Evolutionary conservation across 2,888 invertebrate species (phyloP).

Genomic region (Blastobasis adustella): DNA sequence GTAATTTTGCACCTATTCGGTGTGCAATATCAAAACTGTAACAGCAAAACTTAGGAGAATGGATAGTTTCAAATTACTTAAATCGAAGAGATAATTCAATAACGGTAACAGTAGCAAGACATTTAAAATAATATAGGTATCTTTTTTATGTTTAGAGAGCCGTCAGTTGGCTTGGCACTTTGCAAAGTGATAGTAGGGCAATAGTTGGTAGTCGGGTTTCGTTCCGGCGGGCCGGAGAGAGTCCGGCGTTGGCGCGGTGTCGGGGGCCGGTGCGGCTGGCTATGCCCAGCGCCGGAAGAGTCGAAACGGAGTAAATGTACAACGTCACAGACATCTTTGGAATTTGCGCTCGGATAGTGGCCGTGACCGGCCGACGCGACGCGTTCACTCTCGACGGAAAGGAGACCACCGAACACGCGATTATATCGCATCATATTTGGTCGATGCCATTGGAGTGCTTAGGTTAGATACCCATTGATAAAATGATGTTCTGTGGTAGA

Average conservation of each 20-base stretch:
- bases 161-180: slow-evolving; percentile 20
- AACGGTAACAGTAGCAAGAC: slow-evolving; percentile 10
- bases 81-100: slow-evolving; percentile 10
- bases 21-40: slow-evolving; percentile 3
- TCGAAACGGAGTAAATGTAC: slow-evolving; percentile 24
- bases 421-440: slow-evolving; percentile 24
- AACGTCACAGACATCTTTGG: slow-evolving; percentile 25
- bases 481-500: slow-evolving; percentile 8
- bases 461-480: slow-evolving; percentile 10
- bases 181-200: slow-evolving; percentile 65
- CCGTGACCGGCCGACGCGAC: slow-evolving; percentile 48
- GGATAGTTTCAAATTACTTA: slow-evolving; percentile 10
- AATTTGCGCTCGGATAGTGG: slow-evolving; percentile 37
- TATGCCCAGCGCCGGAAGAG: slow-evolving; percentile 8
- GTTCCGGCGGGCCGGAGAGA: slow-evolving; percentile 51
- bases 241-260: slow-evolving; percentile 4
- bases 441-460: slow-evolving; percentile 8
- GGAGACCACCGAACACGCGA: slow-evolving; percentile 35
- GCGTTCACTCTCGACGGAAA: slow-evolving; percentile 52
- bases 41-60: slow-evolving; percentile 5
- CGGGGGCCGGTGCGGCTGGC: background rate
- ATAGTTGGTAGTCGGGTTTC: slow-evolving; percentile 41
- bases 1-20: slow-evolving; percentile 6
- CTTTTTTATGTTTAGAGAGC: slow-evolving; percentile 39
- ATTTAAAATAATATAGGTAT: slow-evolving; percentile 13